Percentiles rank a stretch among this genome's conserved stretches.
phyloP scores from a whole-genome alignment of 2,797 vertebrate species.

The Trichosurus vulpecula region DNA sequence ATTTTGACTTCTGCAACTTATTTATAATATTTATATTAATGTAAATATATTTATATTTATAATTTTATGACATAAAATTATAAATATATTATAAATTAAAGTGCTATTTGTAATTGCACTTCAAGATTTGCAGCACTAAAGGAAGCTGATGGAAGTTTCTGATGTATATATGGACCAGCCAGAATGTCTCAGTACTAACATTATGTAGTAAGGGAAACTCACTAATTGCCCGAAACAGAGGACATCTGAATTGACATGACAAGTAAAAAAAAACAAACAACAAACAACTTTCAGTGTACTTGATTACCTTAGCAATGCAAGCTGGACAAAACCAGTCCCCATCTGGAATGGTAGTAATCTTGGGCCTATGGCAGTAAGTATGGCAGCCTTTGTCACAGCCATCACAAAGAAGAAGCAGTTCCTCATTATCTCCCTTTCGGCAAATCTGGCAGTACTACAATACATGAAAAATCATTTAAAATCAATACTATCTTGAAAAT shows the following conservation, averaged over 20 bases:
- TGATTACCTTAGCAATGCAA: conserved; percentile 97
- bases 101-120: not conserved
- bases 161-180: not conserved
- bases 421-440: conserved; percentile 98
- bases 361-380: conserved; percentile 98
- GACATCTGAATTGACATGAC: not conserved
- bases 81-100: no score
- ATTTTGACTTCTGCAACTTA: not conserved
- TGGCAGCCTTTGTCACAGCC: conserved; percentile 99
- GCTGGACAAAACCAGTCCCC: conserved; percentile 99
- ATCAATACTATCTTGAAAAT: conserved; percentile 41
- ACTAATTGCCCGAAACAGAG: not conserved
- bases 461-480: conserved; percentile 75
- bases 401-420: conserved; percentile 97
- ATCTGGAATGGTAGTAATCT: conserved; percentile 97
- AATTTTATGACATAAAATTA: no score
- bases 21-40: no score
- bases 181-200: not conserved
- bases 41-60: no score
- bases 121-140: not conserved
- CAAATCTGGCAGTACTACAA: conserved; percentile 98
- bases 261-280: not conserved
- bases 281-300: not conserved
- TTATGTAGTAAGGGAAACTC: not conserved
- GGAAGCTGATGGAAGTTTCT: not conserved